Percentiles rank a stretch among this genome's conserved stretches.
These are phyloP conservation scores for Mythimna ferrago DNA, from an alignment of 2,888 invertebrate genomes.

Conservation along the genomic window DNA sequence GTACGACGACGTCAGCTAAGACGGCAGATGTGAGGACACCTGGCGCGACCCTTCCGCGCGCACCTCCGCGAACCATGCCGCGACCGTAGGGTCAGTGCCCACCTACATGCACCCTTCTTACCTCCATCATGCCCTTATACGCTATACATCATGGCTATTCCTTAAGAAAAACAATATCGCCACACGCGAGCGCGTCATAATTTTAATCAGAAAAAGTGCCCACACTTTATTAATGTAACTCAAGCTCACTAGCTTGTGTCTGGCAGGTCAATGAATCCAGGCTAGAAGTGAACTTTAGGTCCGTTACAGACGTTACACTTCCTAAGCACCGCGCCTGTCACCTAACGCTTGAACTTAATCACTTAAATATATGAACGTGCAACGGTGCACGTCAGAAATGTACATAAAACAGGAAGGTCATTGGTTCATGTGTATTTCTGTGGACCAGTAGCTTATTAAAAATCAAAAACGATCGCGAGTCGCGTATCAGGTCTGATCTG, in stretches of 20 bases:
- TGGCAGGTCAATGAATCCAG: constrained; percentile 75
- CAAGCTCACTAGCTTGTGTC: constrained; percentile 71
- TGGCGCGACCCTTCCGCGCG: constrained; percentile 89
- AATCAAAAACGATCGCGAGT: constrained; percentile 81
- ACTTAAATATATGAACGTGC: constrained; percentile 35
- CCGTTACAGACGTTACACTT: constrained; percentile 67
- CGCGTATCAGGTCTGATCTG: constrained; percentile 84
- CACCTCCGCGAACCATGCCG: constrained; percentile 72
- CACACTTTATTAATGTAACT: constrained; percentile 72
- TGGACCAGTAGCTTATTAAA: constrained; percentile 74
- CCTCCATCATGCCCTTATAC: constrained; percentile 77
- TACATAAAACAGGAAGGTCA: constrained; percentile 42
- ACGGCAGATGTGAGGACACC: constrained; percentile 89
- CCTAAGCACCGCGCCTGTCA: constrained; percentile 44
- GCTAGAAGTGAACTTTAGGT: constrained; percentile 71
- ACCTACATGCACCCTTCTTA: constrained; percentile 84
- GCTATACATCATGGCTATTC: constrained; percentile 69
- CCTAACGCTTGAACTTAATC: constrained; percentile 34
- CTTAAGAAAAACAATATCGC: constrained; percentile 81
- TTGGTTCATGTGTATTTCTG: constrained; percentile 39
- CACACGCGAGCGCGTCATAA: constrained; percentile 85
- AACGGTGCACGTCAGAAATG: constrained; percentile 37
- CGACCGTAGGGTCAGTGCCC: constrained; percentile 85
- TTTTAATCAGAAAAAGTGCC: constrained; percentile 81
- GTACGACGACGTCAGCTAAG: constrained; percentile 78